Conservation (phyloP, 1,140 invertebrate genomes). For the Caenorhabditis inopinata region DNA sequence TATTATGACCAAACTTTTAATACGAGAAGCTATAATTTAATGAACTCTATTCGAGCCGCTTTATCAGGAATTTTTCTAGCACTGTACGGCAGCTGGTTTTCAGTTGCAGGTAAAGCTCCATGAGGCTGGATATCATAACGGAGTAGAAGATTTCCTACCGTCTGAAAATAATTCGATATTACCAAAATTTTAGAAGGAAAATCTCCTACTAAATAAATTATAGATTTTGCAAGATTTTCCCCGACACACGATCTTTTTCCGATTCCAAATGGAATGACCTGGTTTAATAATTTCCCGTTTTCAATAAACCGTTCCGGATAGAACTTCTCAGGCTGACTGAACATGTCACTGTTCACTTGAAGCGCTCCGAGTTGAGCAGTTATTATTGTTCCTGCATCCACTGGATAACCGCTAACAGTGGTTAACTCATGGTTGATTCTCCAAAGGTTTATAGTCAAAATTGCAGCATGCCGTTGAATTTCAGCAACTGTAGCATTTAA, state of each 20-base stretch:
- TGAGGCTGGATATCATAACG: neutral
- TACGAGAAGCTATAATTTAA: neutral
- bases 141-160: neutral
- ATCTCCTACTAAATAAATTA: constrained; percentile 39
- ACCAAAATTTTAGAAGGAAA: neutral
- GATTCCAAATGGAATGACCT: constrained; percentile 47
- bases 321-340: constrained; percentile 37
- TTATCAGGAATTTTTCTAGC: neutral
- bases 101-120: neutral
- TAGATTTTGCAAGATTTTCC: constrained; percentile 34
- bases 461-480: constrained; percentile 41
- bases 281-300: constrained; percentile 33
- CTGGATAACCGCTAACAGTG: neutral
- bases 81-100: neutral
- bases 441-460: constrained; percentile 44
- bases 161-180: neutral
- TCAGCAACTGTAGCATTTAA: constrained; percentile 27
- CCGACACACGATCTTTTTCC: constrained; percentile 46
- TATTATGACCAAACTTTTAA: too few relatives aligned
- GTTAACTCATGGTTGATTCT: neutral
- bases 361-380: constrained; percentile 36
- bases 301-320: constrained; percentile 42
- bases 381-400: constrained; percentile 27
- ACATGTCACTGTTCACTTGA: constrained; percentile 37
- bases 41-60: neutral